These are phyloP conservation scores for Aspidiotus destructor DNA, from an alignment of 2,888 invertebrate genomes.

Conservation along the genomic window DNA sequence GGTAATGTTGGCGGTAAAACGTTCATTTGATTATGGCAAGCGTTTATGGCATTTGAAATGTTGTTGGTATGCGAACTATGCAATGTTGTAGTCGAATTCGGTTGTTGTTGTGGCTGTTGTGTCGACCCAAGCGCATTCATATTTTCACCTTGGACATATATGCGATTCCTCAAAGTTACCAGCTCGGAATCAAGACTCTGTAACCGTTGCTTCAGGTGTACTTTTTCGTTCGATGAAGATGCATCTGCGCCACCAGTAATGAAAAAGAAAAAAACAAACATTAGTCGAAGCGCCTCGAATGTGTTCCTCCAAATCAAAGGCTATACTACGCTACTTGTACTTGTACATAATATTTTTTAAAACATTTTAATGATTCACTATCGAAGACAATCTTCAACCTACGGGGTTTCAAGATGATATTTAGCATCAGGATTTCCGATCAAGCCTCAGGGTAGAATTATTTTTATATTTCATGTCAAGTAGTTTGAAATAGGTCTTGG, in stretches of 20 bases:
- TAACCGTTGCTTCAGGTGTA: constrained; percentile 81
- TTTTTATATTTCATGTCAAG: no score
- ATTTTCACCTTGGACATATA: constrained; percentile 61
- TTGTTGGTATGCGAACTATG: constrained; percentile 19
- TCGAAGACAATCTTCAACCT: no score
- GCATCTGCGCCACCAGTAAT: constrained; percentile 58
- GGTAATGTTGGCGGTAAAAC: constrained; percentile 28
- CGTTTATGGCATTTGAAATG: constrained; percentile 7
- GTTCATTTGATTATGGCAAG: constrained; percentile 23
- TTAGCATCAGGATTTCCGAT: no score
- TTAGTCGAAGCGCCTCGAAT: neutral
- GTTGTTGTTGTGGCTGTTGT: constrained; percentile 34
- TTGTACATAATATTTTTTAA: no score
- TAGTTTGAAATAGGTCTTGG: no score
- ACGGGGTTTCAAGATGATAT: no score
- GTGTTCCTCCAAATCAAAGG: neutral
- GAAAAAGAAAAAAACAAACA: neutral
- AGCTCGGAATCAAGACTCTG: constrained; percentile 83
- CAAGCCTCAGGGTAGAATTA: no score
- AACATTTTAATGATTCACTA: no score
- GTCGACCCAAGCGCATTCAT: constrained; percentile 6
- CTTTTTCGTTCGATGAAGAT: constrained; percentile 87
- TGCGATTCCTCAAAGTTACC: constrained; percentile 79
- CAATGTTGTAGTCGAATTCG: constrained; percentile 36
- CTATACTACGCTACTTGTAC: no score